Evolutionary conservation across 2,888 invertebrate genomes (phyloP).

Genomic region (Eubasilissa splendida): DNA sequence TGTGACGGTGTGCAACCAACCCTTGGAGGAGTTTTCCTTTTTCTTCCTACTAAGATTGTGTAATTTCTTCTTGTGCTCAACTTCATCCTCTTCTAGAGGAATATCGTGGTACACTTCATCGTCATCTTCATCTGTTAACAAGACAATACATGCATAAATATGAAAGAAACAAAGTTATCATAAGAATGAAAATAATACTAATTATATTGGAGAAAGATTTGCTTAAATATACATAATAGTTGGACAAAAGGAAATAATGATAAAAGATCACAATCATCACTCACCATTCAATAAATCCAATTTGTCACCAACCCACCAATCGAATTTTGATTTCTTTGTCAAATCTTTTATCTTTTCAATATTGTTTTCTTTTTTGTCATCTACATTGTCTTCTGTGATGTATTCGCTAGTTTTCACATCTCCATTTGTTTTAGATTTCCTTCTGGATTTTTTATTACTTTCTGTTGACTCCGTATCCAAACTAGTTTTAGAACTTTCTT

Average conservation of each 20-base stretch:
- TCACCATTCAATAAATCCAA: conserved; percentile 68
- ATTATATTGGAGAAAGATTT: not conserved
- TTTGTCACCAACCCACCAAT: conserved; percentile 67
- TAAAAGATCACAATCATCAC: conserved; percentile 31
- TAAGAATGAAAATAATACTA: not conserved
- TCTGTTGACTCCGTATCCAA: not conserved
- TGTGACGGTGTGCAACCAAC: conserved; percentile 48
- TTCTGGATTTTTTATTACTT: conserved; percentile 44
- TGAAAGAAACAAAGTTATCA: not conserved
- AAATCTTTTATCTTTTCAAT: conserved; percentile 61
- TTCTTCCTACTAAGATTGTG: conserved; percentile 42
- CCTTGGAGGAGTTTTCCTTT: conserved; percentile 23
- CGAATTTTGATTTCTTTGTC: conserved; percentile 62
- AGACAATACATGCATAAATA: not conserved
- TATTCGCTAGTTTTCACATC: conserved; percentile 60
- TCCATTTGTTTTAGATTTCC: conserved; percentile 59
- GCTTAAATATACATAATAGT: not conserved
- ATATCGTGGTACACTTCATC: conserved; percentile 69
- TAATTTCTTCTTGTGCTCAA: conserved; percentile 53
- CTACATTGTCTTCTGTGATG: conserved; percentile 52
- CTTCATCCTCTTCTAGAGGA: conserved; percentile 64
- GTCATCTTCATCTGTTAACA: conserved; percentile 60
- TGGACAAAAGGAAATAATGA: not conserved
- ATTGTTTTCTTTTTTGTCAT: conserved; percentile 58
- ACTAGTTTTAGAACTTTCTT: not conserved